Evolutionary conservation across 2,888 invertebrate genomes (phyloP).

Genomic region (Plutella xylostella): DNA sequence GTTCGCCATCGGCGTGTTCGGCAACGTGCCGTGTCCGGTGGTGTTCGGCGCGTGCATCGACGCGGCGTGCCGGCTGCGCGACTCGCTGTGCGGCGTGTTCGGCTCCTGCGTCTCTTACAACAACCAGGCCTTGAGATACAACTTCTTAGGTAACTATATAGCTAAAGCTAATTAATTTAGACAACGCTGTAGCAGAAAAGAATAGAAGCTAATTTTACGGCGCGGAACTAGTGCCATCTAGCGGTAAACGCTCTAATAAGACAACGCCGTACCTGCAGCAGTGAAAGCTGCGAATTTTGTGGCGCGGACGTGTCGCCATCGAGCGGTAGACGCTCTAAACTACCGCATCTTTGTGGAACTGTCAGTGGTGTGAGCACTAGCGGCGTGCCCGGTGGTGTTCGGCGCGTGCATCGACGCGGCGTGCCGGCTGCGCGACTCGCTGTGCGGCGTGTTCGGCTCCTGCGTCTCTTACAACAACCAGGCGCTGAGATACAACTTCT

Average conservation of each 20-base stretch:
- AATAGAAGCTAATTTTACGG: too few species aligned
- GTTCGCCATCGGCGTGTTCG: constrained; percentile 93
- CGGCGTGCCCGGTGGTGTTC: constrained; percentile 95
- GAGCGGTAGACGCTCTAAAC: too few species aligned
- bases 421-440: constrained; percentile 87
- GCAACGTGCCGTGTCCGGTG: constrained; percentile 95
- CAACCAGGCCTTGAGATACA: constrained; percentile 82
- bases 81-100: constrained; percentile 81
- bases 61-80: constrained; percentile 90
- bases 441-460: constrained; percentile 84
- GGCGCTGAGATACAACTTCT: constrained; percentile 84
- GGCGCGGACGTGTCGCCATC: too few species aligned
- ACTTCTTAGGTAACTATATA: constrained; percentile 80
- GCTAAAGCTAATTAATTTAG: too few species aligned
- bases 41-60: constrained; percentile 94
- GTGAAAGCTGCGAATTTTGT: too few species aligned
- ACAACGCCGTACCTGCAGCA: too few species aligned
- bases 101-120: constrained; percentile 93
- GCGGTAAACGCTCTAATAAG: too few species aligned
- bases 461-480: constrained; percentile 91
- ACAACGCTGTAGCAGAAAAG: too few species aligned
- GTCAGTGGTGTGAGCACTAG: too few species aligned
- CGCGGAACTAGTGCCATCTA: too few species aligned
- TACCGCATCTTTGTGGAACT: too few species aligned
- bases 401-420: constrained; percentile 93